Conservation (phyloP, 2,113 vertebrate species). For the Campylomormyrus numenius region DNA sequence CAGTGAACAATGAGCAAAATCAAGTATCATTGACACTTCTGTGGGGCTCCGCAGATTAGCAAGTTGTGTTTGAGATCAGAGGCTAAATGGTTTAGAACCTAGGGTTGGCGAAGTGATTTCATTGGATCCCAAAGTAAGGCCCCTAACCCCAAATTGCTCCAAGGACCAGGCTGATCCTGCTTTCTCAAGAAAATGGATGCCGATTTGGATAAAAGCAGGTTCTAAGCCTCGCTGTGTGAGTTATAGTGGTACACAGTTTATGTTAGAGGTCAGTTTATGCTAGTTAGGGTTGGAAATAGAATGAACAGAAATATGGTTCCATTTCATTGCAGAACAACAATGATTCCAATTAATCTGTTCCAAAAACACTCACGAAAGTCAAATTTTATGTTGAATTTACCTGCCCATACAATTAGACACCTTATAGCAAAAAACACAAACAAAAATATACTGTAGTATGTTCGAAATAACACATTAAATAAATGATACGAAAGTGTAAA, state of each 20-base stretch:
- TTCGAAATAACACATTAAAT: background rate
- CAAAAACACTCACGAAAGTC: background rate
- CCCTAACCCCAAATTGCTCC: background rate
- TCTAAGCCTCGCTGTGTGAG: background rate
- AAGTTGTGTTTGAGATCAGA: background rate
- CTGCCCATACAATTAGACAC: background rate
- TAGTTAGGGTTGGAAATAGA: background rate
- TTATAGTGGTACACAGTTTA: background rate
- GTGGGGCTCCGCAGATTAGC: background rate
- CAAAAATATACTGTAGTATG: background rate
- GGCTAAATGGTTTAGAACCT: background rate
- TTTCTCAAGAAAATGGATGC: background rate
- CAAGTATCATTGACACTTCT: background rate
- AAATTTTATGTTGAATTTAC: background rate
- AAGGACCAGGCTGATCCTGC: background rate
- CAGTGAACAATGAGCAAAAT: background rate
- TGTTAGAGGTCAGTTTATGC: background rate
- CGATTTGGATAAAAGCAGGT: background rate
- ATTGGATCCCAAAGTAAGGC: background rate
- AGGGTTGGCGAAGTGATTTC: background rate
- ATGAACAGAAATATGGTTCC: background rate
- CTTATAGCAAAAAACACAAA: background rate
- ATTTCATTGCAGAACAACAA: background rate
- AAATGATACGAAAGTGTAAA: background rate
- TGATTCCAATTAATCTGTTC: background rate